Percentiles rank a stretch among this genome's conserved stretches.
These are phyloP conservation scores for Biston betularia DNA, from an alignment of 2,888 invertebrate species.

Conservation along the genomic window DNA sequence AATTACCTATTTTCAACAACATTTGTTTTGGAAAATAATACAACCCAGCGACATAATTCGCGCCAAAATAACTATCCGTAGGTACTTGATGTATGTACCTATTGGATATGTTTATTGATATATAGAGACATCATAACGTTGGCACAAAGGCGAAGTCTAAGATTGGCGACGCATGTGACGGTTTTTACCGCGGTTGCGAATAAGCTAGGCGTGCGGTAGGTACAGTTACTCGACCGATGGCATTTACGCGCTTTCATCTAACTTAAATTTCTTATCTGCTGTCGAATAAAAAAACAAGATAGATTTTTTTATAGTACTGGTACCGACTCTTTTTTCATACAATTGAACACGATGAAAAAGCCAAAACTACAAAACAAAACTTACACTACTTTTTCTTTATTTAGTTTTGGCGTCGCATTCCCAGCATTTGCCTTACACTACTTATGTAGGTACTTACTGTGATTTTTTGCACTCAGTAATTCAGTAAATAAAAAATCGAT, in stretches of 20 bases:
- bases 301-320: background rate
- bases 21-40: no score
- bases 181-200: conserved; percentile 61
- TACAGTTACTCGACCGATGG: conserved; percentile 62
- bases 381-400: no score
- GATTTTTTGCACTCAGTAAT: no score
- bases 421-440: no score
- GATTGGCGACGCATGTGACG: conserved; percentile 54
- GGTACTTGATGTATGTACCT: no score
- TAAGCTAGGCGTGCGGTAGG: conserved; percentile 60
- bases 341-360: conserved; percentile 6
- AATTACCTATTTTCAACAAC: no score
- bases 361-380: no score
- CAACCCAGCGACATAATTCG: no score
- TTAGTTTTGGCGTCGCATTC: no score
- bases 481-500: no score
- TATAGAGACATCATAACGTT: background rate
- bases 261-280: conserved; percentile 29
- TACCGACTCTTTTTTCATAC: conserved; percentile 5
- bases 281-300: conserved; percentile 1
- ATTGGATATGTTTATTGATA: background rate
- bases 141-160: conserved; percentile 41
- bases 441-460: no score
- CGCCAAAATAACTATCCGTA: no score
- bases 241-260: conserved; percentile 54